phyloP scores from a whole-genome alignment of 2,797 vertebrate species.

The Eulemur albifrons region DNA sequence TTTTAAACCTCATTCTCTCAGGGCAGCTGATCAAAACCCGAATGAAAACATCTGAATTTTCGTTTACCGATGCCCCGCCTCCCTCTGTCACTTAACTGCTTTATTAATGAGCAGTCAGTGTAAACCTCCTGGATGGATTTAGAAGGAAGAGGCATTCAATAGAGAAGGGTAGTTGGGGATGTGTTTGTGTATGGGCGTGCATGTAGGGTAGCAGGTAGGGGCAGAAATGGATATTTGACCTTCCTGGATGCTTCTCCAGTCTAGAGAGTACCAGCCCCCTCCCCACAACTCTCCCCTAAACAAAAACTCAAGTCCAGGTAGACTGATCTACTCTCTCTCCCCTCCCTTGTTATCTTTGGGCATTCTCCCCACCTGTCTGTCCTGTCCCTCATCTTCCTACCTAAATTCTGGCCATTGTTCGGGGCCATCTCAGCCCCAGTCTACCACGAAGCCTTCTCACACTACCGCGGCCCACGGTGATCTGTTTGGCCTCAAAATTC shows the following conservation, averaged over 20 bases:
- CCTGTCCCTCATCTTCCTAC: not conserved
- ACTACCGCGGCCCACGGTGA: not conserved
- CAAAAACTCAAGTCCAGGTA: not conserved
- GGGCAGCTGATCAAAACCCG: not conserved
- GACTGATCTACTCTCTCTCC: no score
- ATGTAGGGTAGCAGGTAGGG: not conserved
- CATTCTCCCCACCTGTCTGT: not conserved
- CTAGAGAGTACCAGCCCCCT: not conserved
- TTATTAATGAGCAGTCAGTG: not conserved
- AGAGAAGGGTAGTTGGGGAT: not conserved
- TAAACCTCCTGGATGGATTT: not conserved
- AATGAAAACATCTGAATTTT: not conserved
- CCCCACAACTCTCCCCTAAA: not conserved
- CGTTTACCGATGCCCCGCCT: not conserved
- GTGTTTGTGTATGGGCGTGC: fast-evolving
- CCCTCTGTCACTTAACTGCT: not conserved
- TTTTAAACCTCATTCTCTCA: not conserved
- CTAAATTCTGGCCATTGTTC: not conserved
- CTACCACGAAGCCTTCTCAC: not conserved
- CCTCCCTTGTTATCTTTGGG: not conserved
- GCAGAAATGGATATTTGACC: not conserved
- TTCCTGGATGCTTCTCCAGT: not conserved
- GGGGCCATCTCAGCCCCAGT: not conserved
- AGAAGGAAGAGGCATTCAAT: not conserved
- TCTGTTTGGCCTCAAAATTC: not conserved